Evolutionary conservation across 2,888 invertebrate genomes (phyloP).

Genomic region (Aphodius granarius): DNA sequence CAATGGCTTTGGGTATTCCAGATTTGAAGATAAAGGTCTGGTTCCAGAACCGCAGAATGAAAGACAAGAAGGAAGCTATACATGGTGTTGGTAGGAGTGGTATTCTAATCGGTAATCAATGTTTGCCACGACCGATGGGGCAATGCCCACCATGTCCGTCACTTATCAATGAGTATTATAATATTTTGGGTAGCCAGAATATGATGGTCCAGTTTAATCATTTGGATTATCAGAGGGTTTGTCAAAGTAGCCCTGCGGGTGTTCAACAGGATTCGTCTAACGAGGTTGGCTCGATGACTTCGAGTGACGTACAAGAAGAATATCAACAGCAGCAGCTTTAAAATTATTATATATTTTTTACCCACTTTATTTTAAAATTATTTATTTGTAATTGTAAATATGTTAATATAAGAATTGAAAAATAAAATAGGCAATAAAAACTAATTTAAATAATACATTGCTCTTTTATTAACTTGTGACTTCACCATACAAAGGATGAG

Average conservation of each 20-base stretch:
- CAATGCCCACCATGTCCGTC: neutral
- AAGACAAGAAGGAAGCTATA: constrained; percentile 65
- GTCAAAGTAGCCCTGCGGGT: neutral
- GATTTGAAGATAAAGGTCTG: constrained; percentile 87
- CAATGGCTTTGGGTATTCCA: constrained; percentile 66
- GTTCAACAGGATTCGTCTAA: neutral
- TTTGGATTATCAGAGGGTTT: neutral
- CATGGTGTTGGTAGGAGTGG: constrained; percentile 41
- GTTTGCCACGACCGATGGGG: neutral
- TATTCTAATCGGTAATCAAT: neutral
- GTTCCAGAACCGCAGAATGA: constrained; percentile 87
- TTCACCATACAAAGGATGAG: too few relatives aligned
- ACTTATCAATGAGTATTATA: neutral
- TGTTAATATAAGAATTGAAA: too few relatives aligned
- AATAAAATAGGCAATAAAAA: too few relatives aligned
- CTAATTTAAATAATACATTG: too few relatives aligned
- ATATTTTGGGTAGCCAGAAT: neutral
- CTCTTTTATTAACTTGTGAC: too few relatives aligned
- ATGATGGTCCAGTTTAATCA: neutral
- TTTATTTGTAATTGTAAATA: neutral
- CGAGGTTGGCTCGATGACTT: too few relatives aligned
- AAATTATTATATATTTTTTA: neutral
- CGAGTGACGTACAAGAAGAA: neutral
- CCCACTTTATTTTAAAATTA: too few relatives aligned
- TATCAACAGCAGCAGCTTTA: neutral